Conservation (phyloP, 2,888 invertebrate genomes). For the Drosophila nigricruria region DNA sequence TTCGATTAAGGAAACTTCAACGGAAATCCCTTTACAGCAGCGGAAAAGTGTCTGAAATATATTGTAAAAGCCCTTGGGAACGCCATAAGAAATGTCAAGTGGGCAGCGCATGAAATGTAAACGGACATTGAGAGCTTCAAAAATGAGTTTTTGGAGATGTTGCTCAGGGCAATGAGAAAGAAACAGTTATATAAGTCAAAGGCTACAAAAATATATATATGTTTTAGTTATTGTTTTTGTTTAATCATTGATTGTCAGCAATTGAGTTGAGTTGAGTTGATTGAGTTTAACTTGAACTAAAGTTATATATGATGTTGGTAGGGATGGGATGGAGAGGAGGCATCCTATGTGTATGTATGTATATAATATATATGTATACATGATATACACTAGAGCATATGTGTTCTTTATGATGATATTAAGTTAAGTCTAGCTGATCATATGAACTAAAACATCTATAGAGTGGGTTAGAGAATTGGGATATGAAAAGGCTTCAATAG, state of each 20-base stretch:
- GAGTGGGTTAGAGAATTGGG: neutral
- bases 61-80: conserved; percentile 33
- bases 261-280: conserved; percentile 1
- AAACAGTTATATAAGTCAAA: neutral
- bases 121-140: conserved; percentile 18
- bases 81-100: conserved; percentile 31
- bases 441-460: neutral
- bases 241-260: neutral
- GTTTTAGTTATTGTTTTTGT: conserved; percentile 2
- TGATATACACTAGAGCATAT: no score
- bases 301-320: neutral
- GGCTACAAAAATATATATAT: neutral
- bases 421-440: neutral
- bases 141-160: neutral
- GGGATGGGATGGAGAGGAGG: neutral
- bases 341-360: neutral
- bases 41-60: conserved; percentile 25
- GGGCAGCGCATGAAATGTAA: conserved; percentile 17
- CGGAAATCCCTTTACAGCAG: conserved; percentile 52
- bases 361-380: neutral
- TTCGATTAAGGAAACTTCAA: conserved; percentile 43
- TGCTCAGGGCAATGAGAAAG: no score
- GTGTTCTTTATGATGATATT: neutral
- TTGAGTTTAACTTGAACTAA: neutral
- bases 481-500: neutral